A percentile compares a stretch with the other conserved stretches of the same genome.
These are phyloP conservation scores for Centruroides sculpturatus DNA, from an alignment of 1,140 invertebrate genomes.

Conservation along the genomic window DNA sequence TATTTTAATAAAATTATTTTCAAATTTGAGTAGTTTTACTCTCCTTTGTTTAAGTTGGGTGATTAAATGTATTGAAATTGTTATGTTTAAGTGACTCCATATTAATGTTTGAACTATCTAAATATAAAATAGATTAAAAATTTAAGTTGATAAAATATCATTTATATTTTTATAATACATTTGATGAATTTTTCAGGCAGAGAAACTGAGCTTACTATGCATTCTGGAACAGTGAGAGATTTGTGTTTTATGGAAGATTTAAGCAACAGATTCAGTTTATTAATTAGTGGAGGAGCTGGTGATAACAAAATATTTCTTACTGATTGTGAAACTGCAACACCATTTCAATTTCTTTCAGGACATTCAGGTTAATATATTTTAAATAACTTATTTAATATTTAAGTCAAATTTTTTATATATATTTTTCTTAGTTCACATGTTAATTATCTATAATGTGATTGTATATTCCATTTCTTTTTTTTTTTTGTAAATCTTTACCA, in stretches of 20 bases:
- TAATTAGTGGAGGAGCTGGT: conserved; percentile 94
- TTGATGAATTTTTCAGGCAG: conserved; percentile 36
- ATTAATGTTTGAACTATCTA: neutral
- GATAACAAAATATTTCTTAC: conserved; percentile 98
- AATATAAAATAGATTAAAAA: too few species aligned
- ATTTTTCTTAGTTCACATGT: too few species aligned
- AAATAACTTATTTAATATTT: neutral
- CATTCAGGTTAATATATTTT: conserved; percentile 54
- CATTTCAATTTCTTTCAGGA: conserved; percentile 80
- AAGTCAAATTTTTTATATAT: too few species aligned
- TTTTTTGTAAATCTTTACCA: too few species aligned
- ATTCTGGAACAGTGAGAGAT: conserved; percentile 94
- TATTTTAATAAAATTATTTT: too few species aligned
- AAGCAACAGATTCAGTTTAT: conserved; percentile 69
- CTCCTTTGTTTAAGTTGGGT: too few species aligned
- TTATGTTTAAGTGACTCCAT: neutral
- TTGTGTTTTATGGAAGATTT: conserved; percentile 93
- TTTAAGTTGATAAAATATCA: too few species aligned
- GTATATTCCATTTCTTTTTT: too few species aligned
- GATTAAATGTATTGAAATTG: too few species aligned
- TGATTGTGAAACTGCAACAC: conserved; percentile 85
- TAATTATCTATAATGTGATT: too few species aligned
- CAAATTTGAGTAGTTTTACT: too few species aligned
- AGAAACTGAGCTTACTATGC: conserved; percentile 84
- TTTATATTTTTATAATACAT: too few species aligned